Evolutionary conservation across 1,140 invertebrate species (phyloP).

Genomic region (Temnothorax curvispinosus): DNA sequence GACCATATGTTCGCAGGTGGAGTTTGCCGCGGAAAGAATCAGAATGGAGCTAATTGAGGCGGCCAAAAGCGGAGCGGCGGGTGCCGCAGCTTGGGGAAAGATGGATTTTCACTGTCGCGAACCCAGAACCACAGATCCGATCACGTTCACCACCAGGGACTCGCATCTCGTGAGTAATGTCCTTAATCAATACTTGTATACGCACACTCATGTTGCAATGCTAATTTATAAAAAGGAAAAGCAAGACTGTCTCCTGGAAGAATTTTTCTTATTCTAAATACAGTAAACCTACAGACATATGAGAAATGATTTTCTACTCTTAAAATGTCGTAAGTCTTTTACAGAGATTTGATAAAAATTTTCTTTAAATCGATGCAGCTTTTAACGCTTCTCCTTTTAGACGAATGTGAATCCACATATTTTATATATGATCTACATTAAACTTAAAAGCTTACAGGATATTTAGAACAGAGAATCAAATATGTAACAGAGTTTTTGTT

Average conservation of each 20-base stretch:
- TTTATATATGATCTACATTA: neutral
- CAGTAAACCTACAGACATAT: neutral
- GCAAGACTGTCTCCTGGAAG: neutral
- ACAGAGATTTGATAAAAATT: neutral
- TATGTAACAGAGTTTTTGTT: neutral
- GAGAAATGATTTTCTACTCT: neutral
- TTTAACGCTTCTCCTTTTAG: neutral
- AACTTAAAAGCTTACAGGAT: neutral
- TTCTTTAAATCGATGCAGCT: neutral
- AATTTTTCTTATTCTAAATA: neutral
- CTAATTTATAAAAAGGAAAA: neutral
- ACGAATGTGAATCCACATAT: neutral
- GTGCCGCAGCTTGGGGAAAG: conserved; percentile 95
- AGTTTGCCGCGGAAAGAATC: conserved; percentile 95
- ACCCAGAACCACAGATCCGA: conserved; percentile 93
- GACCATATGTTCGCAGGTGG: conserved; percentile 88
- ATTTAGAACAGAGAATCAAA: conserved; percentile 9
- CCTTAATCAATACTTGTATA: neutral
- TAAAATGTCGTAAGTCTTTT: neutral
- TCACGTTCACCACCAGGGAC: conserved; percentile 96
- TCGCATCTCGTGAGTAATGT: conserved; percentile 92
- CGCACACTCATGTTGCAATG: neutral
- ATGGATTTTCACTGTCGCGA: conserved; percentile 96
- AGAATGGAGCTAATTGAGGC: conserved; percentile 95
- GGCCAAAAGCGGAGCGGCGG: conserved; percentile 92